phyloP scores from a whole-genome alignment of 2,797 vertebrate genomes.

The Chloroceryle inda region DNA sequence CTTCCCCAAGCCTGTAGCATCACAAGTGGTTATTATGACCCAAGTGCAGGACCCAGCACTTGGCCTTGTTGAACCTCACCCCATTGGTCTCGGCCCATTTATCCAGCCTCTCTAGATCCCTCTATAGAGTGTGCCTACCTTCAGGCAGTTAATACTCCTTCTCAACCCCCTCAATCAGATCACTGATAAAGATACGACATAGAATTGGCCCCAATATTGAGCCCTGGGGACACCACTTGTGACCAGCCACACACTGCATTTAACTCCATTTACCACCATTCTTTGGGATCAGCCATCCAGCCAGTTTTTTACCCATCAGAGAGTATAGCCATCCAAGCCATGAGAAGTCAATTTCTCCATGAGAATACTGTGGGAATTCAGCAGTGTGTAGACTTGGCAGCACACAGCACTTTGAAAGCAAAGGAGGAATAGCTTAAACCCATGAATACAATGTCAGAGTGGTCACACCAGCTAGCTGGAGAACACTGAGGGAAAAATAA shows the following conservation, averaged over 20 bases:
- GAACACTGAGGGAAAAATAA: not conserved
- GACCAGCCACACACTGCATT: not conserved
- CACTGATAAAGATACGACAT: not conserved
- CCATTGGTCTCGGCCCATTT: accelerated
- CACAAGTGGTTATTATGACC: not conserved
- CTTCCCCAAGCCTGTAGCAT: accelerated
- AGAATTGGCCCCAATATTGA: not conserved
- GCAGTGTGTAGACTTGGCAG: not conserved
- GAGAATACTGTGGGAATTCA: not conserved
- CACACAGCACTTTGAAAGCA: not conserved
- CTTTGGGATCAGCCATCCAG: accelerated
- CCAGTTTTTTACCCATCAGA: not conserved
- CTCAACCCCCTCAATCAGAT: not conserved
- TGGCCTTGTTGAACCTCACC: not conserved
- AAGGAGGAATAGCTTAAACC: too few relatives aligned
- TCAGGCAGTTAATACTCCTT: not conserved
- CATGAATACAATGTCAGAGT: not conserved
- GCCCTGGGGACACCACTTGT: not conserved
- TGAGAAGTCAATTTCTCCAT: not conserved
- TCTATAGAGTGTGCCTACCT: not conserved
- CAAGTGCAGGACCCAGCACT: not conserved
- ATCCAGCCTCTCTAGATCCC: not conserved
- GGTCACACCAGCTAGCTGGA: not conserved
- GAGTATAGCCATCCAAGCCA: not conserved
- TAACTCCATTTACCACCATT: not conserved